Base-by-base conservation (phyloP, 2,113 vertebrate genomes). In the Lipotes vexillifer region DNA sequence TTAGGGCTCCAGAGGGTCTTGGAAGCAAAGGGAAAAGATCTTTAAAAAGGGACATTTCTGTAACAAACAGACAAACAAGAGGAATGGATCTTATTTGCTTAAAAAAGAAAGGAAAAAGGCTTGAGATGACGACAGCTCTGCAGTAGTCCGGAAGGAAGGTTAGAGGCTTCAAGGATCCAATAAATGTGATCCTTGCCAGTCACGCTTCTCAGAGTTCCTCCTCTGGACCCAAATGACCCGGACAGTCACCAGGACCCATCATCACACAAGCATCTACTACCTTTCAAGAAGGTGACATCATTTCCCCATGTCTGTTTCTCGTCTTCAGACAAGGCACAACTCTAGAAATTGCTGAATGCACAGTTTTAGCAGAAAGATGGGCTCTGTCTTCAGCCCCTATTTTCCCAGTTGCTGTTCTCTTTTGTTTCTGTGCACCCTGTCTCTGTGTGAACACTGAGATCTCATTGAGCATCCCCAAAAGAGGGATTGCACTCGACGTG, bases 391-490 rank as follows among this genome's bases (percentile, higher is more conserved):
- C 65, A 23, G 38, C 23, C 72, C 33, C 52, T 57, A 1, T 46
- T 97, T 97, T 96, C 78, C 96, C 96, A 97, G 74, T 78, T 66
- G 59, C 94, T 96, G 97, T 93, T 97, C 97, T 98, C 97, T 97
- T 98, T 97, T 97, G 97, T 98, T 97, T 97, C 97, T 97, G 69
- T 92, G 97, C 77, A 90, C 89, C 98, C 96, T 80, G 97, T 98
- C 93, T 97, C 96, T 81, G 46, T 98, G 93, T 96, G 95, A 83
- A 97, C 93, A n/a, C 91, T 78, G 97, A 97, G 97, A 94, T 97
- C 97, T 97, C 98, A 96, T 87, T 87, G 97, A 97, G 97, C 97
- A 69, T 41, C 84, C 94, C 97, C 84, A 78, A 72, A 96, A 98
- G 96, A 98, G 72, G 46, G 93, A 80, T n/a, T 38, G 92, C 66